Base-by-base conservation (phyloP, 2,888 invertebrate genomes). In the Andricus quercusramuli region DNA sequence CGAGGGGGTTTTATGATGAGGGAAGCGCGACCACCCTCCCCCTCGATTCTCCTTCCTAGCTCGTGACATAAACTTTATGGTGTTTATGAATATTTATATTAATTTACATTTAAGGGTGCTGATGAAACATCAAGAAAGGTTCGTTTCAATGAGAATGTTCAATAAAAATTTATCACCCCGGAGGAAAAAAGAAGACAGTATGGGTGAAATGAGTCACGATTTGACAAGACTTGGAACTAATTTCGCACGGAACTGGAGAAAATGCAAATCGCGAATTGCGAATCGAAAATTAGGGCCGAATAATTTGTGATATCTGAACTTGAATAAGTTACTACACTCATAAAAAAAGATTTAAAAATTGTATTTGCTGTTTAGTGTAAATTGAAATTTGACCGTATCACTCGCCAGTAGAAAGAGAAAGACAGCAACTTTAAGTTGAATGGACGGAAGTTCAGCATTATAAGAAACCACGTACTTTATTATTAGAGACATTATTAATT, bases 51-150 rank as follows among this genome's bases (percentile, higher is more conserved):
- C 44, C 11, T 17, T 17, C 9, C 81, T 84, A 84, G 83, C 85
- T 86, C 89, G 90, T 86, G 90, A 92, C 91, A 90, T 91, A 92
- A 92, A 91, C 89, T 92, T 92, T 92, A 91, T 89, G 89, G 90
- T 92, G 90, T 92, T 92, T 92, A 92, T 92, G 92, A 92, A 92
- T 92, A 92, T 92, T 92, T 92, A 92, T 92, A 92, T 90, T 91
- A 92, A 92, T 92, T 91, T 90, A 92, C 91, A 91, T 90, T 92
- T 5, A 66, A 77, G 65, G 66, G 64, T 77, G 77, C 84, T 80
- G 84, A 84, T 82, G 85, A 83, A 84, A 84, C 80, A 76, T 79
- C 78, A 82, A 82, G 82, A 81, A 82, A 81, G 82, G 80, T 82
- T 82, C 81, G 82, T 84, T 82, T 81, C 84, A 84, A 85, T 88